phyloP scores from a whole-genome alignment of 2,797 vertebrate species.

The Molossus alvarezi region DNA sequence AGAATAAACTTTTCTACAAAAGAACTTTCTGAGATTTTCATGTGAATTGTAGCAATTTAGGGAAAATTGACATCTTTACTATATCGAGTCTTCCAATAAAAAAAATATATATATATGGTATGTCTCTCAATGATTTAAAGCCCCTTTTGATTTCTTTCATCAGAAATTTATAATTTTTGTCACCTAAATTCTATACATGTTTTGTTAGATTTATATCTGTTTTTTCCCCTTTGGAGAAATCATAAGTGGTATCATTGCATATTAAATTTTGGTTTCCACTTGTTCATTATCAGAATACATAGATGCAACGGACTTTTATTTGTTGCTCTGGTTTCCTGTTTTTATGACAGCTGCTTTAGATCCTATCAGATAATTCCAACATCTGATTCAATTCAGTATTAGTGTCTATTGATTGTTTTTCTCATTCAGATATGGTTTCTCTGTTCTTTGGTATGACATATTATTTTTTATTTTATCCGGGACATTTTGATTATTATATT shows the following conservation, averaged over 20 bases:
- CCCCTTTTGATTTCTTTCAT: neutral
- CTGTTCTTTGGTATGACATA: neutral
- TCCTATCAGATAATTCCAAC: neutral
- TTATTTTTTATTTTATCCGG: neutral
- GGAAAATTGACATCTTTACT: neutral
- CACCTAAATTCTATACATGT: neutral
- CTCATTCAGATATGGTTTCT: neutral
- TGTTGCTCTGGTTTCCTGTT: neutral
- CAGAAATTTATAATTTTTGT: conserved; percentile 35
- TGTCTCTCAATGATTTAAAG: neutral
- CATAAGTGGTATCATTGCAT: neutral
- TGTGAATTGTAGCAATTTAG: neutral
- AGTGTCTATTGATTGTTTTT: neutral
- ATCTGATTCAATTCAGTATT: neutral
- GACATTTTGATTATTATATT: neutral
- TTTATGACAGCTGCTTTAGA: neutral
- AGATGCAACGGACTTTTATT: neutral
- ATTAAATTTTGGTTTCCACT: neutral
- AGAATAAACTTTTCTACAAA: neutral
- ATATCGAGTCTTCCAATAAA: neutral
- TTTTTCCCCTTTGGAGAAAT: neutral
- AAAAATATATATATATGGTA: neutral
- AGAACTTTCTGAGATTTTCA: neutral
- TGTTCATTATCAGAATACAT: neutral
- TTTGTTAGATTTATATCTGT: conserved; percentile 10